Conservation (phyloP, 2,888 invertebrate genomes). For the Desoria tigrina region DNA sequence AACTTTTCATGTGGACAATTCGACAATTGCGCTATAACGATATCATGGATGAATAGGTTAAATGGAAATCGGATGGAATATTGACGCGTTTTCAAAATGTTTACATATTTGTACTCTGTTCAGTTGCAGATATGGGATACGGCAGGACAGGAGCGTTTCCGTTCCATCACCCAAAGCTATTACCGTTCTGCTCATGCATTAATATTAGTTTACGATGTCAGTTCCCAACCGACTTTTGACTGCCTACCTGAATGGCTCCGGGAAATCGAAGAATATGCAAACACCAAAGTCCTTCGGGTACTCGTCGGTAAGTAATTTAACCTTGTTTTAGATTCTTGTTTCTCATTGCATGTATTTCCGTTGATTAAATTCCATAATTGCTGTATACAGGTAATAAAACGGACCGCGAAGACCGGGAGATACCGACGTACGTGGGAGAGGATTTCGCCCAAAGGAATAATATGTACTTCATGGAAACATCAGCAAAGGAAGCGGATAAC, state of each 20-base stretch:
- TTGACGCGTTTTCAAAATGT: neutral
- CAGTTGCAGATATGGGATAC: conserved; percentile 99
- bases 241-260: conserved; percentile 94
- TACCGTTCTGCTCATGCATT: conserved; percentile 96
- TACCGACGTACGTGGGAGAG: conserved; percentile 90
- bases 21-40: neutral
- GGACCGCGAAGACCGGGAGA: conserved; percentile 92
- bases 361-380: too few relatives aligned
- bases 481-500: conserved; percentile 96
- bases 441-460: conserved; percentile 93
- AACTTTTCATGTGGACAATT: neutral
- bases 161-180: conserved; percentile 97
- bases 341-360: too few relatives aligned
- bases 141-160: conserved; percentile 81
- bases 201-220: conserved; percentile 95
- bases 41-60: too few relatives aligned
- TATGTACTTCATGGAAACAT: conserved; percentile 97
- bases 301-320: conserved; percentile 74
- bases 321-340: too few relatives aligned
- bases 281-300: conserved; percentile 88
- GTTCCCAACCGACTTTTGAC: conserved; percentile 96
- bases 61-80: neutral
- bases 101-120: conserved; percentile 43
- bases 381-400: conserved; percentile 97
- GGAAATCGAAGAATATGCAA: conserved; percentile 97